phyloP scores from a whole-genome alignment of 2,888 invertebrate species.

The Drosophila maculinotata region DNA sequence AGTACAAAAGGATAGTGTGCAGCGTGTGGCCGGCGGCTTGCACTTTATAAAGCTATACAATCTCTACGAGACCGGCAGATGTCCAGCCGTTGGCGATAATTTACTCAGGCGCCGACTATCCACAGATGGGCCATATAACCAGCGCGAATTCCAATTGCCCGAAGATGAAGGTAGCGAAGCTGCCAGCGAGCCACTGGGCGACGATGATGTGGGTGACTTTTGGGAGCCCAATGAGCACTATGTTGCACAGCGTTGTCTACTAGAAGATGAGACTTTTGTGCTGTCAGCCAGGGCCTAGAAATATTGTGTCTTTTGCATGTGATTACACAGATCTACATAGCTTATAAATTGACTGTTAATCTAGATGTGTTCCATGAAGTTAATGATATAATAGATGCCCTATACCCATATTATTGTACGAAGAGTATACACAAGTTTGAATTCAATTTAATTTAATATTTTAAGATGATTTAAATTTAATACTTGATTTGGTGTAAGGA shows the following conservation, averaged over 20 bases:
- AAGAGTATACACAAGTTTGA: neutral
- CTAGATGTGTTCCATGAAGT: constrained; percentile 8
- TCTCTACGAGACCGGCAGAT: constrained; percentile 82
- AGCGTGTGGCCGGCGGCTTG: constrained; percentile 76
- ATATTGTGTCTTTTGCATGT: constrained; percentile 52
- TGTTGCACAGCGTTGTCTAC: constrained; percentile 82
- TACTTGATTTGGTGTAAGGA: neutral
- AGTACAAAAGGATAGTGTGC: constrained; percentile 67
- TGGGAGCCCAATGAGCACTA: constrained; percentile 84
- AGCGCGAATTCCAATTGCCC: constrained; percentile 60
- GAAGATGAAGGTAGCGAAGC: constrained; percentile 53
- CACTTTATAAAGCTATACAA: constrained; percentile 84
- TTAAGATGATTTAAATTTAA: too few relatives aligned
- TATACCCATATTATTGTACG: neutral
- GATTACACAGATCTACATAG: constrained; percentile 51
- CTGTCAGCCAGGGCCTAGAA: constrained; percentile 70
- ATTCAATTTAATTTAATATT: constrained; percentile 1
- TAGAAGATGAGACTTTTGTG: constrained; percentile 83
- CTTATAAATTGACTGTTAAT: constrained; percentile 48
- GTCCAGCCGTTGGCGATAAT: constrained; percentile 67
- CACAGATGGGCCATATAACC: constrained; percentile 25
- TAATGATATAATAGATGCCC: neutral
- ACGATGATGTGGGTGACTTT: constrained; percentile 79
- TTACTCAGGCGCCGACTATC: constrained; percentile 39
- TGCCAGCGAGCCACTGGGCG: constrained; percentile 62